Base-by-base conservation (phyloP, 2,888 invertebrate species). In the Epistrophe eligans region DNA sequence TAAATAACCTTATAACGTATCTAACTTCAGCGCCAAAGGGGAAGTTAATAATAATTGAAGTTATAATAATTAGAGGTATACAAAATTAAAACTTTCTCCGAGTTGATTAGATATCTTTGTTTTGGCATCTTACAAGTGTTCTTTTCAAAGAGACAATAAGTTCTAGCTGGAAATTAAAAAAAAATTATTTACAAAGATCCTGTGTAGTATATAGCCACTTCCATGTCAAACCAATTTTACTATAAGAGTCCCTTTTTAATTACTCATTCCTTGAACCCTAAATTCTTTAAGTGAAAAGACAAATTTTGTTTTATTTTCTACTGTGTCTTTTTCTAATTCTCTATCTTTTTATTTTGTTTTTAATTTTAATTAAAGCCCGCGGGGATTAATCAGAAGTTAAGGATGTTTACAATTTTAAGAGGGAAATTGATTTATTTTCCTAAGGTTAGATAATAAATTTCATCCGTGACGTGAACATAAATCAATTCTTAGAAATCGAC, bases 341-440 rank as follows among this genome's bases (percentile, higher is more conserved):
- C 13, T 38, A 1, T 35, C 9, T 35, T 6, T 60, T 4, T 40
- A 7, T 19, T 52, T 55, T 55, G n/a, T 38, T 24, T 38, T 52
- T 48, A n/a, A 55, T 70, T 55, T 70, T 70, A 70, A 70, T 70
- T 70, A 70, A 70, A 55, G 28, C 43, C 70, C 40, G 7, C 55
- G 28, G 40, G 55, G 24, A 70, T 55, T 70, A 55, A 70, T 70
- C 40, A 55, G 28, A 70, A 70, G 70, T 28, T 70, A 55, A 55
- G 70, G 55, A 70, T 70, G 40, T 40, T 70, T n/a, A 28, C 55
- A 70, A 43, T 55, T 38, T 52, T 38, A 52, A 52, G 70, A 55
- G 28, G 17, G 40, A 70, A 55, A 70, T 70, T 70, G 70, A 70
- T 70, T 70, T 70, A 70, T 55, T 55, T 70, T 55, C 38, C 24